Base-by-base conservation (phyloP, 2,888 invertebrate species). In the Ochlodes sylvanus region DNA sequence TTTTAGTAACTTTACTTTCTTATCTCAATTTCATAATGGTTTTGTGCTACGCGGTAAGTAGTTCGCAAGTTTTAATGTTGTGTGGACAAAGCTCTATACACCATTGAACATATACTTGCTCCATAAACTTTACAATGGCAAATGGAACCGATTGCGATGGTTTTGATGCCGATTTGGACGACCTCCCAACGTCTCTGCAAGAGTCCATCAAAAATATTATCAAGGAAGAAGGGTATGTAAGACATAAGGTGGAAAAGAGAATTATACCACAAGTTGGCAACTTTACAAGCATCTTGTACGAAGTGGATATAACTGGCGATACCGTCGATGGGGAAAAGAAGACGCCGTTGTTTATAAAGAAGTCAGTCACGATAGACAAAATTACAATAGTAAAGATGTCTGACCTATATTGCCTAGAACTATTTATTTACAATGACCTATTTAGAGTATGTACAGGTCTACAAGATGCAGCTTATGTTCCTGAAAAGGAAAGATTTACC, bases 331-430 rank as follows among this genome's bases (percentile, higher is more conserved):
- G 80, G 0, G 60, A 75, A 2, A 81, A 84, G 70, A 80, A 81
- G 74, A 78, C 78, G 0, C 76, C 82, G 32, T 62, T 89, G 14
- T 88, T 88, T 52, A 69, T 85, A 2, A 89, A 89, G 73, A 75
- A 75, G 14, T 76, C 78, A 15, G 67, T 75, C 3, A 69, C 73
- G 3, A 69, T 76, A 9, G 69, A 75, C 17, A 70, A 76, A 62
- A 32, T 79, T 9, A 71, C 75, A 63, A 17, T 80, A 0, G 0
- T 82, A 3, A 75, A 75, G 0, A 9, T 85, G 0, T 15, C 65
- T 1, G 70, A 78, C 5, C 42, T 79, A 10, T 87, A 78, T 68
- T 68, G 52, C 15, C 79, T 64, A 62, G 85, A 88, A 75, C 17
- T 76, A 0, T 83, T 81, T 54, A 54, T 77, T 19, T 86, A 86